A percentile compares a stretch with the other conserved stretches of the same genome.
Conservation (phyloP, 2,113 vertebrate genomes). For the Pedionomus torquatus region DNA sequence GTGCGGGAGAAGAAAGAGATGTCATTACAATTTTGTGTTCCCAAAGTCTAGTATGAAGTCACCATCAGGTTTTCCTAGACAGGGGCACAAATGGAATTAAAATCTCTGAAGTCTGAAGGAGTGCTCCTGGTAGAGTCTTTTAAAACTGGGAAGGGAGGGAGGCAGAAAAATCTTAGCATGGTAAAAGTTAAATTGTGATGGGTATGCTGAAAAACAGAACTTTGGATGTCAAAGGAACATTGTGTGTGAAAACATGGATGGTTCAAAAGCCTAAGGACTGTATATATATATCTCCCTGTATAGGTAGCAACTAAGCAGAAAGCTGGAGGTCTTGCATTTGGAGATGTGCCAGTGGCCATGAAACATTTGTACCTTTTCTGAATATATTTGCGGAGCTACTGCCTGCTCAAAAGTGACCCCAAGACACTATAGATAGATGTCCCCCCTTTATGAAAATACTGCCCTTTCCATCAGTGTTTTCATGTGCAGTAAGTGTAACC, state of each 20-base stretch:
- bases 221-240: background rate
- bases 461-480: background rate
- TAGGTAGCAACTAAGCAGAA: background rate
- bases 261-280: background rate
- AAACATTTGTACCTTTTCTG: background rate
- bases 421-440: background rate
- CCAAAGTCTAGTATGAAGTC: background rate
- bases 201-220: background rate
- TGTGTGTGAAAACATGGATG: background rate
- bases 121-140: background rate
- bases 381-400: background rate
- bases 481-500: background rate
- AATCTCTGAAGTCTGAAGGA: background rate
- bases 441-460: background rate
- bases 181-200: background rate
- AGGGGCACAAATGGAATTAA: background rate
- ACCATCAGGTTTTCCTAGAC: background rate
- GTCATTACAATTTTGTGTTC: background rate
- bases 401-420: background rate
- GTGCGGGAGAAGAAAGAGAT: background rate
- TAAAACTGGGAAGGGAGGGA: background rate
- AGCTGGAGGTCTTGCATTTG: background rate
- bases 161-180: background rate
- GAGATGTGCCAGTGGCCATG: background rate
- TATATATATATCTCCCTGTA: background rate